Conservation (phyloP, 2,888 invertebrate genomes). For the Drosophila anomalata region DNA sequence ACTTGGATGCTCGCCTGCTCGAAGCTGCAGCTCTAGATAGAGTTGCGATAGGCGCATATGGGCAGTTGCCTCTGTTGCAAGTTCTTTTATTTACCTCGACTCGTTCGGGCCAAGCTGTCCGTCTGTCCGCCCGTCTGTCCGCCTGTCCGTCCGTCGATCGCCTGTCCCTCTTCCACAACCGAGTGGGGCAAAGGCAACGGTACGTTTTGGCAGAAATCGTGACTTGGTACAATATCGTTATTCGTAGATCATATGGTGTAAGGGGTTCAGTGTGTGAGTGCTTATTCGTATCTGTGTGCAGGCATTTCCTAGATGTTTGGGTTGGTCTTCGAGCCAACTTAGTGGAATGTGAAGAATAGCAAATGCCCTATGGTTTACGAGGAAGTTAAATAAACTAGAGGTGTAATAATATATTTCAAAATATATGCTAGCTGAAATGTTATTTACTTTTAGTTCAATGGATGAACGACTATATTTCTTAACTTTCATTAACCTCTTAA, state of each 20-base stretch:
- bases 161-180: constrained; percentile 26
- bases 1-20: constrained; percentile 24
- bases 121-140: constrained; percentile 13
- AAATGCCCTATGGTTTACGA: constrained; percentile 29
- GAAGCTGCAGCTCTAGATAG: constrained; percentile 56
- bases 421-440: background rate
- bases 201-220: constrained; percentile 82
- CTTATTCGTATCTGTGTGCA: constrained; percentile 28
- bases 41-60: constrained; percentile 75
- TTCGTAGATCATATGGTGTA: constrained; percentile 81
- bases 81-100: constrained; percentile 43
- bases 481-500: constrained; percentile 15
- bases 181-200: constrained; percentile 63
- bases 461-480: background rate
- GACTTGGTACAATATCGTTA: constrained; percentile 83
- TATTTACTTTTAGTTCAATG: too few relatives aligned
- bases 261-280: constrained; percentile 51
- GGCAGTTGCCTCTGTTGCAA: constrained; percentile 58
- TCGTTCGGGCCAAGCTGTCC: constrained; percentile 29
- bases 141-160: constrained; percentile 19
- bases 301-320: constrained; percentile 69
- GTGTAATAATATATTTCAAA: background rate
- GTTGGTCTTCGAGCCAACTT: constrained; percentile 51
- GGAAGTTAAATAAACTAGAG: background rate
- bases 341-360: constrained; percentile 13